Evolutionary conservation across 1,140 invertebrate species (phyloP), one percentile per base, ranked within the genome.

Genomic region (Leptinotarsa texana): DNA sequence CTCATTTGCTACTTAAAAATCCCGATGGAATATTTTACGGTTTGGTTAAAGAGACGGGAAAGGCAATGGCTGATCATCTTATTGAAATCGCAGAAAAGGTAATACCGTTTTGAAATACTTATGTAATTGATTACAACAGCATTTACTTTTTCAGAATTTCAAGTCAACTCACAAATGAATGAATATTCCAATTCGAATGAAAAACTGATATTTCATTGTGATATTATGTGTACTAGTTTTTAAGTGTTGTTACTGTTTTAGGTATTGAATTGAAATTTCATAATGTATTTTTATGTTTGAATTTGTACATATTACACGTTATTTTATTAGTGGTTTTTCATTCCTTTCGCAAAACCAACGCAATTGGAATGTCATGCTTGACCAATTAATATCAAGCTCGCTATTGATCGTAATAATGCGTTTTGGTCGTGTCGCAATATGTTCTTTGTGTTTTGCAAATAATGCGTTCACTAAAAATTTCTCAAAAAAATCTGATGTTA

Each of bases 1-100:
- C 93, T 0, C 84, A 89, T 74, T 79, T 88, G 24, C 83, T 94
- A 61, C 79, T 93, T 11, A 87, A 88, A 72, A 84, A 87, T 62
- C 61, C 80, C 22, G 72, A 86, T 63, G 82, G 87, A 1, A 69
- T 83, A 47, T 85, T 89, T 6, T 83, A 78, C 27, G 79, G 77
- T 17, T 86, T 89, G 84, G 86, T 89, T 0, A 80, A 86, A 67
- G 83, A 89, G 82, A 88, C 87, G 22, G 89, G 89, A 33, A 78
- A 81, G 33, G 27, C 75, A 0, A 87, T 84, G 80, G 78, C 81
- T 0, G 79, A 86, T 17, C 74, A 84, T 75, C 81, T 89, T 17
- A 80, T 77, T n/a, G 78, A 80, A 57, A 81, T 85, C 51, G 84
- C 87, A 0, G 77, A 85, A 83, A 69, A 86, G 78, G 86, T 86